Evolutionary conservation across 2,888 invertebrate species (phyloP), one percentile per base, ranked within the genome.

Genomic region (Agrotis puta): DNA sequence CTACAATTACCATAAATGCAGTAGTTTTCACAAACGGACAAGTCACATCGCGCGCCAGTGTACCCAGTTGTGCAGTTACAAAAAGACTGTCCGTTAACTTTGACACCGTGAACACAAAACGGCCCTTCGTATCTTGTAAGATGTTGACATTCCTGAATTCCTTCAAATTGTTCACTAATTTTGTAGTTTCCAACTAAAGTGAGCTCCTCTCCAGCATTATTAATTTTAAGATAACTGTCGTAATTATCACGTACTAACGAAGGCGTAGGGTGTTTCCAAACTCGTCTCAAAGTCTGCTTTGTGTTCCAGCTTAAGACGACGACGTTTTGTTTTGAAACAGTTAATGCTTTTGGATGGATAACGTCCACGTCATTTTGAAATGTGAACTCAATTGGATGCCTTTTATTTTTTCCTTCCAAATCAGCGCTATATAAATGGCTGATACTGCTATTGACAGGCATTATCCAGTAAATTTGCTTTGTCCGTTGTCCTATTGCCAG

Each of bases 221-320:
- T 0, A 13, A 62, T 2, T 0, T 0, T 0, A 13, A 33, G 6
- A 20, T 7, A 13, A 1, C 0, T 0, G 1, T 0, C 0, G 5
- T 18, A 18, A 33, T 18, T 33, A 18, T 7, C 33, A 7, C 9
- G 18, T n/a, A 13, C 16, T 27, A 3, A 16, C 0, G 0, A n/a
- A n/a, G n/a, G n/a, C n/a, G n/a, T n/a, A n/a, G n/a, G 5, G 4
- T 5, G 5, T 20, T 14, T 56, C 39, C 22, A 39, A 14, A 64
- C 11, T 0, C 0, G 0, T 24, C 1, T 43, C 2, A 0, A 3
- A 7, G 0, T 0, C 7, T 33, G 13, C 0, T 13, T 0, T 20
- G 20, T 2, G 5, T 20, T 2, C 5, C 3, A 9, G 1, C n/a
- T n/a, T n/a, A n/a, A n/a, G 0, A 9, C 0, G 5, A 18, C 5